Conservation (phyloP, 2,113 vertebrate species). For the Trinectes maculatus region DNA sequence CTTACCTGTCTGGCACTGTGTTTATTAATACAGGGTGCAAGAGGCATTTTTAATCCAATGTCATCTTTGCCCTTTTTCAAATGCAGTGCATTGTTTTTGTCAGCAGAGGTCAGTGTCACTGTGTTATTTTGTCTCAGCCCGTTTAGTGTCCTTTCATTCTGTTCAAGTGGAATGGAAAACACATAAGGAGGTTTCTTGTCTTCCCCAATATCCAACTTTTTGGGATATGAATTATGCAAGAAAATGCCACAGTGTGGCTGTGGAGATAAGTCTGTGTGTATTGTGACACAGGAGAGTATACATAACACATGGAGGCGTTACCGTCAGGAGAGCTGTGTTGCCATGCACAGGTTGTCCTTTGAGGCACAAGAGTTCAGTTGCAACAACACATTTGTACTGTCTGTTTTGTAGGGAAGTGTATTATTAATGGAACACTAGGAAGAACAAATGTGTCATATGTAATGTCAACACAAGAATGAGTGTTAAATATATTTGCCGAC, state of each 20-base stretch:
- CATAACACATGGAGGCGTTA: background rate
- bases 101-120: conserved; percentile 73
- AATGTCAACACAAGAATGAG: background rate
- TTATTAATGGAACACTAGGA: conserved; percentile 1
- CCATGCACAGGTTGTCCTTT: conserved; percentile 29
- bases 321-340: conserved; percentile 42
- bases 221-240: conserved; percentile 22
- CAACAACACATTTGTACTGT: conserved; percentile 28
- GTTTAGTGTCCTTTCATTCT: background rate
- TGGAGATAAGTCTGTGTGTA: conserved; percentile 2
- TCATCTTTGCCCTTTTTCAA: background rate
- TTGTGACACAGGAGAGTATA: conserved; percentile 6
- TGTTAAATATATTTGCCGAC: background rate
- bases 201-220: conserved; percentile 19
- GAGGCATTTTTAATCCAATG: background rate
- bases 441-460: background rate
- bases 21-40: background rate
- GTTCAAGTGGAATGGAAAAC: conserved; percentile 11
- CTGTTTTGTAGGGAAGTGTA: background rate
- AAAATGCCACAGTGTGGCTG: background rate
- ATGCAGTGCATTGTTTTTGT: conserved; percentile 34
- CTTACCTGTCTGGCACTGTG: background rate
- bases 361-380: conserved; percentile 13
- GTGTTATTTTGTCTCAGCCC: background rate
- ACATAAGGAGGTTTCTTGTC: background rate